phyloP scores from a whole-genome alignment of 2,888 invertebrate species.

The Megastigmus dorsalis region DNA sequence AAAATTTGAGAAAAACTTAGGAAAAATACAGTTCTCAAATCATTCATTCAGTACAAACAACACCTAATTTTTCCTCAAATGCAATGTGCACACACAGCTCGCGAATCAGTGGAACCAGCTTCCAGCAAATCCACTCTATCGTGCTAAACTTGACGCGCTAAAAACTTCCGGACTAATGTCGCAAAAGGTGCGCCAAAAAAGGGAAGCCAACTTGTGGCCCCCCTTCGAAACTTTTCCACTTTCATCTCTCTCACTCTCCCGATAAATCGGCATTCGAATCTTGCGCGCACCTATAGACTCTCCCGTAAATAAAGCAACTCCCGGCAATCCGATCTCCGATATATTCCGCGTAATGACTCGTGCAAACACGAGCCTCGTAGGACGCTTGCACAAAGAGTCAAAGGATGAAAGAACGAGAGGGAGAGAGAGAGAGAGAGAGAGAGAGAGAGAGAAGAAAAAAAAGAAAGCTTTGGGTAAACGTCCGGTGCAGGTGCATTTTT shows the following conservation, averaged over 20 bases:
- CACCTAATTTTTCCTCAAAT: no score
- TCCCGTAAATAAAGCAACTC: background rate
- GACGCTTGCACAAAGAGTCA: background rate
- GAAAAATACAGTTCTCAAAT: no score
- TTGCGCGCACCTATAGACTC: no score
- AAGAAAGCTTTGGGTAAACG: background rate
- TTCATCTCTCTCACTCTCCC: background rate
- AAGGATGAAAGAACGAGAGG: background rate
- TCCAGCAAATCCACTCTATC: no score
- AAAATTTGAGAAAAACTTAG: no score
- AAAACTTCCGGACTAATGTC: background rate
- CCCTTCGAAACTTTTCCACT: background rate
- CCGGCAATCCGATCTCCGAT: background rate
- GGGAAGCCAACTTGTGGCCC: background rate
- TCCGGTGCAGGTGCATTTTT: slow-evolving; percentile 22
- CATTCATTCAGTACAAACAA: no score
- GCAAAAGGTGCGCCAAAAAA: background rate
- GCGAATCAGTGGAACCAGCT: no score
- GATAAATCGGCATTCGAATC: background rate
- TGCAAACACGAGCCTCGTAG: background rate
- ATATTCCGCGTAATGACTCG: slow-evolving; percentile 5
- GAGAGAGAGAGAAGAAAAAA: background rate
- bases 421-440: background rate
- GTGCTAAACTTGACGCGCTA: background rate
- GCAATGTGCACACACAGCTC: no score